phyloP scores from a whole-genome alignment of 2,113 vertebrate genomes.

The Prionailurus bengalensis region DNA sequence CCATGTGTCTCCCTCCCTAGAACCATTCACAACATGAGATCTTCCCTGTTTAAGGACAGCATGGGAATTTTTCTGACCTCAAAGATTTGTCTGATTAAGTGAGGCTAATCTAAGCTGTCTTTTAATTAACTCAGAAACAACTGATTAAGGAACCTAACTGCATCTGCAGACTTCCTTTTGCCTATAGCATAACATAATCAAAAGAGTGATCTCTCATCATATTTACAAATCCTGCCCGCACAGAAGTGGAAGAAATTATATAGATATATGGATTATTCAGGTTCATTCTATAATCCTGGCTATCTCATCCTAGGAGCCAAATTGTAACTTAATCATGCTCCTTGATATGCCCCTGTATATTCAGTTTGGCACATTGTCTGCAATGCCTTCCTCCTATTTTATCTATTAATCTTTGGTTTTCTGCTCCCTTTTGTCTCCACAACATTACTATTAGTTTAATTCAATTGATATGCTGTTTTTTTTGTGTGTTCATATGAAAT shows the following conservation, averaged over 20 bases:
- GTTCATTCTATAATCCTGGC: not conserved
- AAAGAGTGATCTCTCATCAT: not conserved
- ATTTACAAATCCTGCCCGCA: not conserved
- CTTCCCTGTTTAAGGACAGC: not conserved
- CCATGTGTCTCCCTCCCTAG: not conserved
- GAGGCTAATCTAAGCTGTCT: not conserved
- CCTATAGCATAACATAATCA: not conserved
- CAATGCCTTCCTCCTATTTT: not conserved
- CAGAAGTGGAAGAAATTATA: not conserved
- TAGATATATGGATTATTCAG: not conserved
- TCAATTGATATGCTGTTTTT: not conserved
- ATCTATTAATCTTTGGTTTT: not conserved
- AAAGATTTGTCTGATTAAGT: not conserved
- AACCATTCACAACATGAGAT: not conserved
- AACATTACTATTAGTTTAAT: not conserved
- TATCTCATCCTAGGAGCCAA: not conserved
- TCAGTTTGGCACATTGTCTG: not conserved
- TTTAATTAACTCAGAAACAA: not conserved
- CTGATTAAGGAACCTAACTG: not conserved
- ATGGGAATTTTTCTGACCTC: not conserved
- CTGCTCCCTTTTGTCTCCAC: not conserved
- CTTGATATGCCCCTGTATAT: not conserved
- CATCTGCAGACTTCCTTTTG: not conserved
- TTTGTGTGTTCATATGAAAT: not conserved
- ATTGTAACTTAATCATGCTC: not conserved